Conservation (phyloP, 2,888 invertebrate species). For the Halictus quadricinctus region DNA sequence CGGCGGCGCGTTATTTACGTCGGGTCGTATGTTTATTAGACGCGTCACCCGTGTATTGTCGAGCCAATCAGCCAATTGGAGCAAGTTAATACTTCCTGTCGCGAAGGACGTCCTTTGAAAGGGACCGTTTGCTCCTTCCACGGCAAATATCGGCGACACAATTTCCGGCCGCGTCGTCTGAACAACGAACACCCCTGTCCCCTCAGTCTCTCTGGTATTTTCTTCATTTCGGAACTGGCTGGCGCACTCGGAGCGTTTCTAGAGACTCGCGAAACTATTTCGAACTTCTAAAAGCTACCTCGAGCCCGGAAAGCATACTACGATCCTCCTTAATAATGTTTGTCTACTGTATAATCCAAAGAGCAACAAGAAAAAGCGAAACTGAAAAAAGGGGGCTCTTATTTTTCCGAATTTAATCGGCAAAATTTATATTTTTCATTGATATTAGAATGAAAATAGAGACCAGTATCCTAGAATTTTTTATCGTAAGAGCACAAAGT, state of each 20-base stretch:
- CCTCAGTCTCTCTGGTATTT: neutral
- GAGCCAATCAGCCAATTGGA: conserved; percentile 60
- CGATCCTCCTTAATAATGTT: neutral
- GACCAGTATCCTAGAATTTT: no score
- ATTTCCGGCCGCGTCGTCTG: conserved; percentile 37
- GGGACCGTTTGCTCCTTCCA: conserved; percentile 54
- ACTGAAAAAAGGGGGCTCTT: no score
- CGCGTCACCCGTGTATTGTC: conserved; percentile 26
- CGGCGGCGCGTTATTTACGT: conserved; percentile 28
- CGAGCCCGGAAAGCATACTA: neutral
- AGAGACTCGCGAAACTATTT: neutral
- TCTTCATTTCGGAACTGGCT: neutral
- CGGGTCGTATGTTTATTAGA: conserved; percentile 20
- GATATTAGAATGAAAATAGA: no score
- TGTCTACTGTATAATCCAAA: no score
- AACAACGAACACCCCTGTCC: neutral
- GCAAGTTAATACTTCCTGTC: conserved; percentile 64
- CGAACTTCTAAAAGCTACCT: neutral
- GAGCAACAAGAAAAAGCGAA: no score
- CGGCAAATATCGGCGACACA: conserved; percentile 39
- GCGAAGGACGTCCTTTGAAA: conserved; percentile 59
- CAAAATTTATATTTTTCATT: no score
- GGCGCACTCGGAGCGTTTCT: neutral
- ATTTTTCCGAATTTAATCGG: no score
- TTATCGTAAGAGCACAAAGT: no score